These are phyloP conservation scores for Isoperla grammatica DNA, from an alignment of 2,888 invertebrate genomes.

Conservation along the genomic window DNA sequence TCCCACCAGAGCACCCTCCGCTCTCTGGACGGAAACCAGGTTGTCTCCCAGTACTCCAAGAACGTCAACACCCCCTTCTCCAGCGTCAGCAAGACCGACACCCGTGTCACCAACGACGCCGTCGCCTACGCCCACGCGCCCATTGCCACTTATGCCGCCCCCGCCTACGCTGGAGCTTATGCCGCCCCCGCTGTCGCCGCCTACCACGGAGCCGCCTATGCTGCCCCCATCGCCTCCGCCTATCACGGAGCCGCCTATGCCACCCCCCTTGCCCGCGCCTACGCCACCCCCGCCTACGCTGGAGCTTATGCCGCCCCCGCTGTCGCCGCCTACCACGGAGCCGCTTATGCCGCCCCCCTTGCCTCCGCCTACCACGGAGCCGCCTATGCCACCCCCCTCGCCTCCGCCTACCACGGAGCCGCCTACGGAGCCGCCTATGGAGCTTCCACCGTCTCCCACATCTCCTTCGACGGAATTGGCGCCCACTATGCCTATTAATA, in stretches of 20 bases:
- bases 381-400: conserved; percentile 55
- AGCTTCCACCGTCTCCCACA: conserved; percentile 43
- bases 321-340: conserved; percentile 35
- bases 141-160: conserved; percentile 26
- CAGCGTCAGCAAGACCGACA: conserved; percentile 54
- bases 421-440: conserved; percentile 57
- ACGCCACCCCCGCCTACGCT: conserved; percentile 24
- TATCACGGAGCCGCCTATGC: conserved; percentile 47
- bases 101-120: conserved; percentile 53
- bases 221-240: conserved; percentile 53
- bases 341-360: conserved; percentile 55
- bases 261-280: conserved; percentile 33
- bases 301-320: conserved; percentile 29
- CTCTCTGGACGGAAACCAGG: conserved; percentile 51
- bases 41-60: conserved; percentile 53
- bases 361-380: conserved; percentile 50
- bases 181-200: conserved; percentile 31
- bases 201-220: conserved; percentile 47
- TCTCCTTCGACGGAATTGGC: conserved; percentile 30
- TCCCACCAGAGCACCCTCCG: conserved; percentile 53
- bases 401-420: conserved; percentile 48
- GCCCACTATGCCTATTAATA: conserved; percentile 30
- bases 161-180: conserved; percentile 27
- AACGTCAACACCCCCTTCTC: conserved; percentile 56
- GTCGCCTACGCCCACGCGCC: conserved; percentile 36